These are phyloP conservation scores for Nasonia longicornis DNA, from an alignment of 1,140 invertebrate genomes.

Conservation along the genomic window DNA sequence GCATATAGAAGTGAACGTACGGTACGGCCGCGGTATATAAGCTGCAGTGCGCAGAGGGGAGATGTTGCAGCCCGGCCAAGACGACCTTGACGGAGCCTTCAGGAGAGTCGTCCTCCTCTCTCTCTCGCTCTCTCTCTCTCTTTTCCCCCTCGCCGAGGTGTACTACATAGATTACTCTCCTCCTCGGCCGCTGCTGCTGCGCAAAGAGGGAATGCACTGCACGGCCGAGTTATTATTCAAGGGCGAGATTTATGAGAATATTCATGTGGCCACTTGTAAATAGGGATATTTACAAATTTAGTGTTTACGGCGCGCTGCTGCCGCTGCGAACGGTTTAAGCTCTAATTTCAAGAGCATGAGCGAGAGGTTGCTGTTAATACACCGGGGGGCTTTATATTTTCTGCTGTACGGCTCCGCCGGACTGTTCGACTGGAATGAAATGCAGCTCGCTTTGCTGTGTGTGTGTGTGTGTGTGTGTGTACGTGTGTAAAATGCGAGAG, in stretches of 20 bases:
- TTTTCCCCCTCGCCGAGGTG: slow-evolving; percentile 26
- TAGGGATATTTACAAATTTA: slow-evolving; percentile 39
- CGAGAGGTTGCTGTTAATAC: neutral
- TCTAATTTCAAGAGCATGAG: slow-evolving; percentile 22
- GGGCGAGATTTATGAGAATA: slow-evolving; percentile 47
- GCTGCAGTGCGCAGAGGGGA: neutral
- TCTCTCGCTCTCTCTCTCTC: neutral
- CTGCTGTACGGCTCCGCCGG: no score
- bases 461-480: neutral
- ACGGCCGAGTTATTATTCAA: slow-evolving; percentile 37
- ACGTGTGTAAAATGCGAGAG: neutral
- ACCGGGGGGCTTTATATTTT: neutral
- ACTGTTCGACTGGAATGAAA: neutral
- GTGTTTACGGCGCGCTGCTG: slow-evolving; percentile 13
- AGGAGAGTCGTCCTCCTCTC: slow-evolving; percentile 32
- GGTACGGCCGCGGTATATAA: neutral
- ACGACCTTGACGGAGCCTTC: slow-evolving; percentile 49
- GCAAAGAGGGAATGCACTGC: neutral
- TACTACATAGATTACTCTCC: slow-evolving; percentile 47
- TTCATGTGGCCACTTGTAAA: slow-evolving; percentile 42
- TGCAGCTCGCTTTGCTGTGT: neutral
- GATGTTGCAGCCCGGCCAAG: slow-evolving; percentile 14
- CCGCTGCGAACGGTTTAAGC: neutral
- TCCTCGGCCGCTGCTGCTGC: neutral
- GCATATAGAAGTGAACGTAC: slow-evolving; percentile 38